phyloP scores from a whole-genome alignment of 2,113 vertebrate genomes.

The Enhydra lutris region DNA sequence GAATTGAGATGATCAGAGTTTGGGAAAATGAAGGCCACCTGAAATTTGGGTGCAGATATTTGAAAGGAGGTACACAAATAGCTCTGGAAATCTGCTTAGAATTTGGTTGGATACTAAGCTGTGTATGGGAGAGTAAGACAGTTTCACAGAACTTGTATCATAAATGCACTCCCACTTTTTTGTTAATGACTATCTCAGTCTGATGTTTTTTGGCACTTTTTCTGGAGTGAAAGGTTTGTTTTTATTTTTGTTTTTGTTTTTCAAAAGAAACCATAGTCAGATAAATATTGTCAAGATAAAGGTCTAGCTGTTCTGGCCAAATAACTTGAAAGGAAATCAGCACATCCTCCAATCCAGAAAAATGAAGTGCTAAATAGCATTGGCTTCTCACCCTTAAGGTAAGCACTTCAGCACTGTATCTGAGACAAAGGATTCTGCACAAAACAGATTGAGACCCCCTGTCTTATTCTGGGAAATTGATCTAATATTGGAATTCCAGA shows the following conservation, averaged over 20 bases:
- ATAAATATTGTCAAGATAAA: neutral
- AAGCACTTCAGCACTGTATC: rapidly evolving
- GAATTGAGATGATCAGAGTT: no score
- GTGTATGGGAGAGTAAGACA: neutral
- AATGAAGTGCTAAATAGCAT: neutral
- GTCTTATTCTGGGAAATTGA: neutral
- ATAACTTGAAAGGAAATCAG: neutral
- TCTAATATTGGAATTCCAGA: neutral
- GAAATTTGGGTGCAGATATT: neutral
- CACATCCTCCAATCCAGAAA: neutral
- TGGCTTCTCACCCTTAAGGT: no score
- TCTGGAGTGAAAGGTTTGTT: neutral
- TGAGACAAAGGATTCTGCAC: neutral
- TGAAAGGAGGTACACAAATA: neutral
- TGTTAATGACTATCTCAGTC: neutral
- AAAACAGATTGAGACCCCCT: neutral
- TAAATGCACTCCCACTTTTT: neutral
- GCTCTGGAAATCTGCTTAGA: neutral
- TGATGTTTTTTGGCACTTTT: neutral
- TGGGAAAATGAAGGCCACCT: neutral
- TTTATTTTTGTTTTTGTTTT: neutral
- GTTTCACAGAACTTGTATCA: neutral
- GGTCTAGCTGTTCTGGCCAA: neutral
- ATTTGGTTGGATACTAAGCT: neutral
- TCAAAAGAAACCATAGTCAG: neutral